Percentiles rank a stretch among this genome's conserved stretches.
Conservation (phyloP, 37 sponge, comb jelly and placozoan genomes). For the Ephydatia muelleri region DNA sequence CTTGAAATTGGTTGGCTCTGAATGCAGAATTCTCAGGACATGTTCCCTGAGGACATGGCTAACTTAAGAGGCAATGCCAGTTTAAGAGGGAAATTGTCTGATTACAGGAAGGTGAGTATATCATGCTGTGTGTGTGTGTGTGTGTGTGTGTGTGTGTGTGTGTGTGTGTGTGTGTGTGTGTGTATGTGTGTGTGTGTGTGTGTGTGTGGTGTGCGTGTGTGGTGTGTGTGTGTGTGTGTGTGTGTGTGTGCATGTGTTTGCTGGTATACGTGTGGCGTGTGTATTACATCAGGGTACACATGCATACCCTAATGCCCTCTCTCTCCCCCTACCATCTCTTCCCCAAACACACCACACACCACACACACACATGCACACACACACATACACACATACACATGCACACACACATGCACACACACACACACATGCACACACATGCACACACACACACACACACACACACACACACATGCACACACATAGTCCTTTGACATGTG, state of each 20-base stretch:
- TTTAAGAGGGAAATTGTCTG: constrained; percentile 18
- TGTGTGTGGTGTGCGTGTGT: constrained; percentile 15
- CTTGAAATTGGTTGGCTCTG: neutral
- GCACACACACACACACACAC: neutral
- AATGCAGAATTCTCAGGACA: constrained; percentile 8
- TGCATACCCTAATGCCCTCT: too few species aligned
- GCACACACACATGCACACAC: too few species aligned
- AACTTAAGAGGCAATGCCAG: constrained; percentile 20
- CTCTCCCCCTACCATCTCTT: too few species aligned
- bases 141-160: neutral
- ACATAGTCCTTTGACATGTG: constrained; percentile 39
- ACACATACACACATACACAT: too few species aligned
- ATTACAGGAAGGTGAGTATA: constrained; percentile 49
- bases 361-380: too few species aligned
- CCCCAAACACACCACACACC: too few species aligned
- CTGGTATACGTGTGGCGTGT: neutral
- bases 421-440: too few species aligned
- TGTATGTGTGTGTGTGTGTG: neutral
- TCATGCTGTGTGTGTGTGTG: neutral
- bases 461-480: neutral
- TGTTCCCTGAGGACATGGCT: constrained; percentile 66
- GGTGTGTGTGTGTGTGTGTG: constrained; percentile 18
- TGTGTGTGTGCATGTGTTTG: constrained; percentile 10
- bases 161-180: constrained; percentile 1
- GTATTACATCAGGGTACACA: too few species aligned